Conservation (phyloP, 2,797 vertebrate genomes). For the Bufotes viridis region DNA sequence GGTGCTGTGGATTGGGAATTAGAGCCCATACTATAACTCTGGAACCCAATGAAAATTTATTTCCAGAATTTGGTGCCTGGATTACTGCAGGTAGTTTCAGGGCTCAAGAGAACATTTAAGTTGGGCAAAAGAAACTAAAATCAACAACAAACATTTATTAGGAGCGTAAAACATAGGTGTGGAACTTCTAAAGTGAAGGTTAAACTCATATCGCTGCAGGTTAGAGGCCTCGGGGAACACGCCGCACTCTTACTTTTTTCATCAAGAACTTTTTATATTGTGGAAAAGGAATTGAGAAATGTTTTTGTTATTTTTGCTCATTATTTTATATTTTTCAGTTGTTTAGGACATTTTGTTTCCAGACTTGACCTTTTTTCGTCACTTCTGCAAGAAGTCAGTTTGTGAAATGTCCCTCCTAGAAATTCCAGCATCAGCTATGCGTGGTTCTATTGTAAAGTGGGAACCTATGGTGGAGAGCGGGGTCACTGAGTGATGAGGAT, state of each 20-base stretch:
- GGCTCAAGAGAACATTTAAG: constrained; percentile 59
- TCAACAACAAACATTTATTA: constrained; percentile 61
- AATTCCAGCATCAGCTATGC: too few relatives aligned
- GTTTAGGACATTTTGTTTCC: not conserved
- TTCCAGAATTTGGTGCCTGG: constrained; percentile 49
- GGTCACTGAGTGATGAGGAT: too few relatives aligned
- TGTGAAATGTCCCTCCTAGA: too few relatives aligned
- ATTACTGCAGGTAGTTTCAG: constrained; percentile 55
- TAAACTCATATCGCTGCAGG: constrained; percentile 38
- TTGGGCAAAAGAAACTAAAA: constrained; percentile 55
- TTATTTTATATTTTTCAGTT: not conserved
- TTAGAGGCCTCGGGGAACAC: not conserved
- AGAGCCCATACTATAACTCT: constrained; percentile 50
- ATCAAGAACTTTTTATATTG: not conserved
- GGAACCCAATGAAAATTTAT: constrained; percentile 61
- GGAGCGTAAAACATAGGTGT: constrained; percentile 51
- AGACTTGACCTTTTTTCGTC: not conserved
- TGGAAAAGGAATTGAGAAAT: too few relatives aligned
- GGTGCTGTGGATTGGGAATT: constrained; percentile 54
- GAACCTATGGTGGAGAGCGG: too few relatives aligned
- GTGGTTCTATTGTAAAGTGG: too few relatives aligned
- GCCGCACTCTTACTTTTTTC: not conserved
- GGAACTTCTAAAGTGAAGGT: constrained; percentile 50
- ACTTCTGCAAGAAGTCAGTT: not conserved
- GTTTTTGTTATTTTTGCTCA: not conserved